Base-by-base conservation (phyloP, 2,113 vertebrate genomes). In the Brachionichthys hirsutus region DNA sequence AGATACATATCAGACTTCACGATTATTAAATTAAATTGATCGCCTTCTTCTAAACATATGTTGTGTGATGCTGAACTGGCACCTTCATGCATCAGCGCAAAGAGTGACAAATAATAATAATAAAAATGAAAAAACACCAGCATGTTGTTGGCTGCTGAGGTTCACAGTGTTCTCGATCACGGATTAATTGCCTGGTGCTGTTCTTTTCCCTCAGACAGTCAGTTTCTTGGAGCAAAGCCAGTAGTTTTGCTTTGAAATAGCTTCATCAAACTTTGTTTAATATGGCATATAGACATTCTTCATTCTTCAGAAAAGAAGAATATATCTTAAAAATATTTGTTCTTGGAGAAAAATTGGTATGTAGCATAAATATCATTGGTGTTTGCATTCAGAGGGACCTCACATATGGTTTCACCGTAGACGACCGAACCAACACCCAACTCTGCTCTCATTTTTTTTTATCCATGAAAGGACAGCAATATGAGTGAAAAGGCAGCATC, bases 21-120 rank as follows among this genome's bases (percentile, higher is more conserved):
- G 52, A 44, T 7, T 1, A 30, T 12, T 43, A 63, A 67, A 62
- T 70, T 56, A 48, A 53, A 67, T 72, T 44, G 12, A 60, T 72
- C 46, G 55, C 60, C 44, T 54, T 57, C 16, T n/a, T 62, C 47
- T 36, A 17, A 69, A 80, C 66, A 86, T 78, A 54, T 80, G 70
- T 50, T 73, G 55, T 48, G 16, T 47, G 61, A 75, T 56, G 67
- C 73, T 61, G 67, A 80, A 71, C 51, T 50, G 55, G 57, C 54
- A 54, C n/a, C 30, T 51, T 54, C 45, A 50, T 44, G 30, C 54
- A 63, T 46, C 45, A 30, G 49, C 49, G 62, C 51, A 62, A 68
- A 75, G 73, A 86, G 70, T 86, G 82, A 77, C 78, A 83, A 4
- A 74, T 70, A 53, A 70, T 81, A 71, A 77, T 67, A 69, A 49